Percentiles rank a stretch among this genome's conserved stretches.
These are phyloP conservation scores for Eospalax fontanierii DNA, from an alignment of 2,797 vertebrate species.

Conservation along the genomic window DNA sequence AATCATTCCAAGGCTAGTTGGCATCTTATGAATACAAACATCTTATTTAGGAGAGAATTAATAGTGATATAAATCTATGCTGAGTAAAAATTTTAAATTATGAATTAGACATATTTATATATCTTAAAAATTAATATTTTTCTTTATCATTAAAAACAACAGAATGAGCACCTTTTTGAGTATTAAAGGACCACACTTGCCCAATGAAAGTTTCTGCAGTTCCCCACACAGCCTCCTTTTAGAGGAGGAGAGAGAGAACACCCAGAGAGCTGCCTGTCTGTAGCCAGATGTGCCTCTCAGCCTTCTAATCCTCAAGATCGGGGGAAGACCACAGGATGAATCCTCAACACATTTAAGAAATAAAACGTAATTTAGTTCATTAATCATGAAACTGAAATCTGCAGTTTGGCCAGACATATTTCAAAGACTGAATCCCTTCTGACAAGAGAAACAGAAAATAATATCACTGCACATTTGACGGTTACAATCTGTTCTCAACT, in stretches of 20 bases:
- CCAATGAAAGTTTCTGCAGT: constrained; percentile 58
- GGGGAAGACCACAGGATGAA: constrained; percentile 78
- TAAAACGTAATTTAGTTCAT: constrained; percentile 76
- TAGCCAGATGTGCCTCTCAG: constrained; percentile 77
- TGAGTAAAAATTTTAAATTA: constrained; percentile 8
- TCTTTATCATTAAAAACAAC: constrained; percentile 3
- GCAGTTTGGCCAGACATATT: constrained; percentile 70
- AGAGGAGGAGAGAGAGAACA: constrained; percentile 47
- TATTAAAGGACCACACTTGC: constrained; percentile 45
- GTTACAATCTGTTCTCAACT: fast-evolving
- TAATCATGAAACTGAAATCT: constrained; percentile 74
- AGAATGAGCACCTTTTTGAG: constrained; percentile 58
- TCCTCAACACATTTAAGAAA: constrained; percentile 84
- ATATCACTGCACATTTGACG: not conserved
- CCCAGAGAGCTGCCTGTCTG: constrained; percentile 62
- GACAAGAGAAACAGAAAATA: constrained; percentile 74
- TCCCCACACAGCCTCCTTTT: not conserved
- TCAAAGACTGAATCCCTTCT: constrained; percentile 70
- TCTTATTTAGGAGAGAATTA: constrained; percentile 57
- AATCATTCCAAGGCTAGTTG: constrained; percentile 2
- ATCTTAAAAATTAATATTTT: constrained; percentile 7
- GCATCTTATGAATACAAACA: constrained; percentile 39
- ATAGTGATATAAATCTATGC: not conserved
- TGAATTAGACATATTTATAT: not conserved
- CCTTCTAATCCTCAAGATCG: constrained; percentile 52